phyloP scores from a whole-genome alignment of 2,888 invertebrate species.

The Scelioninae gen. 2 region DNA sequence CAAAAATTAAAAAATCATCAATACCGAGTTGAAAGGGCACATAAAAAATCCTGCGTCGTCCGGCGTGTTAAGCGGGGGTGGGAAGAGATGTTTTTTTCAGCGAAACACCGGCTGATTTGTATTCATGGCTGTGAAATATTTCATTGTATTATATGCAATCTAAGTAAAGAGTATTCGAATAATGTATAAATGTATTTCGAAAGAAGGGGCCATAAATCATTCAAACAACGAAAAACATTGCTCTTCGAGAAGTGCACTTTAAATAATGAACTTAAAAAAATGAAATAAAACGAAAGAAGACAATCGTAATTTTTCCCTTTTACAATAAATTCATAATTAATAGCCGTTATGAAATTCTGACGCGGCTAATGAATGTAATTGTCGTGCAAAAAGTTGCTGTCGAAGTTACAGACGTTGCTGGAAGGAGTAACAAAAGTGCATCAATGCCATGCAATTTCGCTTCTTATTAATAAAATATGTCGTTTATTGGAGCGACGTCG shows the following conservation, averaged over 20 bases:
- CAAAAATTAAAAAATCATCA: conserved; percentile 39
- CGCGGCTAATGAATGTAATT: too few species aligned
- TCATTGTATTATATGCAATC: conserved; percentile 47
- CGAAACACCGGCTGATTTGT: conserved; percentile 28
- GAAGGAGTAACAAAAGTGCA: neutral
- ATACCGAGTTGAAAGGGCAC: conserved; percentile 13
- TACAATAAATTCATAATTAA: too few species aligned
- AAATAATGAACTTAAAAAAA: conserved; percentile 42
- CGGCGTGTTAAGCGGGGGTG: conserved; percentile 2
- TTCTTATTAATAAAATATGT: conserved; percentile 33
- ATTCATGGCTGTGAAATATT: conserved; percentile 45
- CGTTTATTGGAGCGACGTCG: conserved; percentile 18
- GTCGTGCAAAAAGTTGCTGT: neutral
- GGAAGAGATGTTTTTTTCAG: conserved; percentile 9
- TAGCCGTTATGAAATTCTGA: too few species aligned
- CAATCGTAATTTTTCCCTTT: too few species aligned
- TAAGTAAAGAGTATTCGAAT: conserved; percentile 40
- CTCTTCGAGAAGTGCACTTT: conserved; percentile 35
- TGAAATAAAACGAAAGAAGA: too few species aligned
- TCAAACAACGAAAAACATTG: conserved; percentile 22
- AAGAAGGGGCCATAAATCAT: conserved; percentile 45
- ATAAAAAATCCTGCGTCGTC: conserved; percentile 13
- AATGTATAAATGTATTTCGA: conserved; percentile 36
- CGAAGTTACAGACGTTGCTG: neutral
- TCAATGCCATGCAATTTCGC: conserved; percentile 6